These are phyloP conservation scores for Montipora efflorescens DNA, from an alignment of 64 coral and sea anemone species.

Conservation along the genomic window DNA sequence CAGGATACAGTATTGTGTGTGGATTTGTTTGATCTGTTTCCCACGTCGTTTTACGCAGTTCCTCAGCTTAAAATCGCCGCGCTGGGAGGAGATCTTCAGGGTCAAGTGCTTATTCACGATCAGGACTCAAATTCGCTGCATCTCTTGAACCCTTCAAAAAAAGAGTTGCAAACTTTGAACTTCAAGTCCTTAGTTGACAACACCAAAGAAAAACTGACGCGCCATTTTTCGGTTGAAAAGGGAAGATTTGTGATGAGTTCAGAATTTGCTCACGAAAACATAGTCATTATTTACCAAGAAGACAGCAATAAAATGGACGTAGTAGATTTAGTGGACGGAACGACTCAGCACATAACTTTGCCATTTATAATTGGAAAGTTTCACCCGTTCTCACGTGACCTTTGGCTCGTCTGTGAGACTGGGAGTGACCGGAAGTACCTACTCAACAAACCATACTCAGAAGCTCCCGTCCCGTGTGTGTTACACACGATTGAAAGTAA, in stretches of 20 bases:
- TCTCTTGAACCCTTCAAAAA: conserved; percentile 63
- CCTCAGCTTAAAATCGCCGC: conserved; percentile 88
- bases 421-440: conserved; percentile 89
- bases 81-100: conserved; percentile 74
- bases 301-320: conserved; percentile 91
- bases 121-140: conserved; percentile 81
- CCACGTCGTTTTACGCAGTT: conserved; percentile 57
- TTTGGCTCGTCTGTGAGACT: conserved; percentile 96
- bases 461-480: conserved; percentile 83
- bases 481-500: conserved; percentile 80
- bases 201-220: conserved; percentile 81
- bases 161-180: conserved; percentile 59
- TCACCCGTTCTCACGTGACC: conserved; percentile 87
- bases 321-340: conserved; percentile 60
- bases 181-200: conserved; percentile 82
- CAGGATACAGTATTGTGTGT: conserved; percentile 79
- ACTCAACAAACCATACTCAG: conserved; percentile 80
- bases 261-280: conserved; percentile 86
- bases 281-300: conserved; percentile 77
- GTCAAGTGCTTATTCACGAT: conserved; percentile 87
- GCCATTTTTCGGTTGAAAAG: conserved; percentile 88
- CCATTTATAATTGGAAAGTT: conserved; percentile 97
- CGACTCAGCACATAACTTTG: conserved; percentile 82
- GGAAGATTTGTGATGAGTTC: conserved; percentile 76
- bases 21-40: conserved; percentile 88